Base-by-base conservation (phyloP, 2,888 invertebrate species). In the Phengaris arion region DNA sequence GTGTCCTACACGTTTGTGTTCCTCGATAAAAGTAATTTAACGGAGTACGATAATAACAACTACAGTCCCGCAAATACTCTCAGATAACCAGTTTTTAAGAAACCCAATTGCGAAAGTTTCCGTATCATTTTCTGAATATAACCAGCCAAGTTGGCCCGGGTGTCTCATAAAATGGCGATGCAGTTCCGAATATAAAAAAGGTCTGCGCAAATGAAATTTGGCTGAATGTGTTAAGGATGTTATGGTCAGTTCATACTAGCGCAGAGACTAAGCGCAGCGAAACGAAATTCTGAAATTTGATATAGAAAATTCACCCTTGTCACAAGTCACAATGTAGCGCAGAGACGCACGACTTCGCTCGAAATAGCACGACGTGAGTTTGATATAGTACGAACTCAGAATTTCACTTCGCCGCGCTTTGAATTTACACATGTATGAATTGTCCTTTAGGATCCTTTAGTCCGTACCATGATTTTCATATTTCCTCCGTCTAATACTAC, bases 151-250 rank as follows among this genome's bases (percentile, higher is more conserved):
- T 69, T 48, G 46, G 5, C 69, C 15, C 69, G 69, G 48, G 69
- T 46, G 69, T 69, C 69, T 48, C 8, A 48, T 69, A 48, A 69
- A 69, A 69, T 69, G 69, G 69, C n/a, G n/a, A 69, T 69, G 69
- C 69, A 69, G 46, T 48, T 46, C 69, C 48, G 48, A 69, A 69
- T 48, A 69, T 69, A 69, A 69, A 69, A 69, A 69, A 69, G 69
- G 69, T 69, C 69, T 69, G 46, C 69, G 69, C 15, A 69, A 69
- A 69, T 69, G 69, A 69, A 69, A 69, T 69, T 48, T 69, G 5
- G 69, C 15, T 12, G 69, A 69, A 69, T 69, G 46, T 69, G 48
- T 48, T 9, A 64, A 13, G 35, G 35, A n/a, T n/a, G 15, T 48
- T 9, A 64, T 12, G 35, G 35, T 64, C 35, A 2, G 13, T 12